Conservation (phyloP, 2,113 vertebrate species). For the Mormyrus iriodes region DNA sequence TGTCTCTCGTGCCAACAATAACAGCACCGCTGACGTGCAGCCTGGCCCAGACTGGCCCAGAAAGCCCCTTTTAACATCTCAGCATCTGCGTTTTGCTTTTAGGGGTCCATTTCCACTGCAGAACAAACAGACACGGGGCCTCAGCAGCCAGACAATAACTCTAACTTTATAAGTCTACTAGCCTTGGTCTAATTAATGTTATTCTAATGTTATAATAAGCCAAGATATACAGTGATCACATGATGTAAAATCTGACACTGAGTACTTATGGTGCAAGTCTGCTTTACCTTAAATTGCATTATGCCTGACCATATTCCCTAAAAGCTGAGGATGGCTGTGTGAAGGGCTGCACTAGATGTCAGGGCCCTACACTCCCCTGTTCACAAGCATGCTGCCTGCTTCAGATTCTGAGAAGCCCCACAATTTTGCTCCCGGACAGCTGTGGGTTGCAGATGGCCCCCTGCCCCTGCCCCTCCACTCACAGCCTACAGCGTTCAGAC, state of each 20-base stretch:
- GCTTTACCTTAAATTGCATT: not conserved
- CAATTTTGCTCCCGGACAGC: not conserved
- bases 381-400: not conserved
- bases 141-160: not conserved
- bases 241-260: not conserved
- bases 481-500: too few species aligned
- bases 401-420: not conserved
- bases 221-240: not conserved
- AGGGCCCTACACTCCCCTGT: not conserved
- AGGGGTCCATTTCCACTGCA: not conserved
- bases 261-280: not conserved
- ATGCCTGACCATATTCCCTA: not conserved
- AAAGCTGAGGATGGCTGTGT: not conserved
- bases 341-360: not conserved
- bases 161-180: not conserved
- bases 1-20: conserved; percentile 46
- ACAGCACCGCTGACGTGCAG: conserved; percentile 19
- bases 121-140: conserved; percentile 10
- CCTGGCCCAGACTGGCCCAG: not conserved
- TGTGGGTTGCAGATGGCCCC: not conserved
- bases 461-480: not conserved
- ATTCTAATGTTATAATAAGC: not conserved
- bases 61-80: not conserved
- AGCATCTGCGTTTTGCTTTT: not conserved
- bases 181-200: not conserved